Base-by-base conservation (phyloP, 2,888 invertebrate species). In the Agrochola circellaris region DNA sequence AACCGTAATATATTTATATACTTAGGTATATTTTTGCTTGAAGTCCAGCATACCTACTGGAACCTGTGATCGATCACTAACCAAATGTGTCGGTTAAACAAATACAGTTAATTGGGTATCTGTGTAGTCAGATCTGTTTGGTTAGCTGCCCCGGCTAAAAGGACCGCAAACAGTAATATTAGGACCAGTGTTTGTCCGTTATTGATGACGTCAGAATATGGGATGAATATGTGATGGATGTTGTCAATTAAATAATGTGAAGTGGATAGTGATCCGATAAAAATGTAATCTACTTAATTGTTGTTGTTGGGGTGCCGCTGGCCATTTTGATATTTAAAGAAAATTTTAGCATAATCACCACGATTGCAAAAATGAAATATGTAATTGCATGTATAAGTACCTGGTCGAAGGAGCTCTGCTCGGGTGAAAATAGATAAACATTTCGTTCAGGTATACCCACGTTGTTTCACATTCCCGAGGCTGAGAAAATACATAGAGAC, bases 51-150 rank as follows among this genome's bases (percentile, higher is more conserved):
- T n/a, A 45, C 54, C 23, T 15, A 42, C 42, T 56, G 30, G 13
- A 66, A n/a, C 11, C 20, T 61, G 58, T 66, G 58, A 79, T 84
- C 72, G 80, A 77, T 77, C 66, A 60, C 77, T 26, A 48, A 61
- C 17, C 42, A 9, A 62, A 73, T 70, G 15, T 34, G 58, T 64
- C 70, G 67, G 66, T 42, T 17, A 66, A 77, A 77, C 81, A 85
- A 86, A 86, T 78, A 86, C 68, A 30, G 75, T 73, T 85, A 87
- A 88, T 87, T 83, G 77, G 79, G 72, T 81, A 77, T 83, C 73
- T 69, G 71, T 84, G 74, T 77, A 70, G 58, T 71, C 30, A 58
- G 81, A 58, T 54, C 58, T 81, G 85, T 82, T 84, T 82, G 75
- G 51, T 77, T 73, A 84, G 70, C 71, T 69, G 58, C 61, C 58